Conservation (phyloP, 1,140 invertebrate genomes). For the Lycorma delicatula region DNA sequence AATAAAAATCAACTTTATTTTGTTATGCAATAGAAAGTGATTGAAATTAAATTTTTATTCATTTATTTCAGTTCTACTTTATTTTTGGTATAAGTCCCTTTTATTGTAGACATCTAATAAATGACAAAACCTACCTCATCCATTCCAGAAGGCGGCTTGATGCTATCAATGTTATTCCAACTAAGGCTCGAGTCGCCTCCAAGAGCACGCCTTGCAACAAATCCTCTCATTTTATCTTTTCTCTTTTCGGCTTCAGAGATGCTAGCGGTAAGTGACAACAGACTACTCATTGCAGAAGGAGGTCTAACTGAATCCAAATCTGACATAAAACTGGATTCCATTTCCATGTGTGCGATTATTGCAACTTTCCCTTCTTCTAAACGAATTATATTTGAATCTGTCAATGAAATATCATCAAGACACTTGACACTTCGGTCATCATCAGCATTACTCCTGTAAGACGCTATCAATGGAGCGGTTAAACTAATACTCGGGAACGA, state of each 20-base stretch:
- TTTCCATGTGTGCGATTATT: constrained; percentile 49
- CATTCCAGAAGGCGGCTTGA: constrained; percentile 74
- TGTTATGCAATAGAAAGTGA: too few species aligned
- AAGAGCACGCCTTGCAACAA: constrained; percentile 34
- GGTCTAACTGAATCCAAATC: constrained; percentile 69
- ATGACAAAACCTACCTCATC: too few species aligned
- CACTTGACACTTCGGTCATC: constrained; percentile 6
- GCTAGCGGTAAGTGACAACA: constrained; percentile 51
- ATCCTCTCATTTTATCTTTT: constrained; percentile 29
- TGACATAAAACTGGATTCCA: constrained; percentile 44
- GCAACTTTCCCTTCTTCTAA: constrained; percentile 60
- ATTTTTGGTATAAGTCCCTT: too few species aligned
- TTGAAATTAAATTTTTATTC: too few species aligned
- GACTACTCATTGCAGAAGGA: constrained; percentile 62
- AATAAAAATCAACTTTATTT: too few species aligned
- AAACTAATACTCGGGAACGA: constrained; percentile 70
- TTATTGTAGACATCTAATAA: too few species aligned
- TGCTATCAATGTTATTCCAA: constrained; percentile 61
- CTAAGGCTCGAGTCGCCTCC: constrained; percentile 30
- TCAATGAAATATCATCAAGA: constrained; percentile 39
- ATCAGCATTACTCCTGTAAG: constrained; percentile 46
- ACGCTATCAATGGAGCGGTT: constrained; percentile 56
- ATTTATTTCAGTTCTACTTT: too few species aligned
- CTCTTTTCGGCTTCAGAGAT: constrained; percentile 35
- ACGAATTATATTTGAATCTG: constrained; percentile 58